Evolutionary conservation across 1,140 invertebrate species (phyloP).

Genomic region (Diabrotica undecimpunctata): DNA sequence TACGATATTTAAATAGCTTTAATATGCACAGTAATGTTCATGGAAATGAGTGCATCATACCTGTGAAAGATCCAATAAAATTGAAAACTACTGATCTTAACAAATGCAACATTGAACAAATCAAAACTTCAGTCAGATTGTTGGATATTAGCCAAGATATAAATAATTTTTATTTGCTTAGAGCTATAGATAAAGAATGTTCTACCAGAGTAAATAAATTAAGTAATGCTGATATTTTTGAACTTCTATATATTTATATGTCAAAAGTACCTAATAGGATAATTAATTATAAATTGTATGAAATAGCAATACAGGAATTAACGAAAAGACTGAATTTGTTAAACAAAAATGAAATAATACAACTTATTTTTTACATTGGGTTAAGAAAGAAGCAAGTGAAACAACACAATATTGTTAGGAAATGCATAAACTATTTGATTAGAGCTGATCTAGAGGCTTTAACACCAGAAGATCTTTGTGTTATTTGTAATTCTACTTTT

Average conservation of each 20-base stretch:
- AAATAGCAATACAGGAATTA: constrained; percentile 30
- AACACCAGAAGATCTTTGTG: constrained; percentile 38
- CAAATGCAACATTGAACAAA: constrained; percentile 8
- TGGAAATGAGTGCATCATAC: not conserved
- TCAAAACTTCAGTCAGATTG: not conserved
- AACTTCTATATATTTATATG: constrained; percentile 36
- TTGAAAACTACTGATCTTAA: not conserved
- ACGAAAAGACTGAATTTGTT: constrained; percentile 23
- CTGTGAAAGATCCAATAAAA: not conserved
- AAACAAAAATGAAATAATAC: constrained; percentile 36
- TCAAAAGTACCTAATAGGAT: constrained; percentile 32
- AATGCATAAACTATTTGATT: constrained; percentile 35
- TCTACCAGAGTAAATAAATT: constrained; percentile 26
- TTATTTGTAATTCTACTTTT: constrained; percentile 44
- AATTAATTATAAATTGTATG: constrained; percentile 35
- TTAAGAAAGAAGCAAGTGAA: constrained; percentile 38
- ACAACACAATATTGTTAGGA: constrained; percentile 31
- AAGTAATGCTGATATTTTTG: constrained; percentile 28
- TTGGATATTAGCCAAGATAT: not conserved
- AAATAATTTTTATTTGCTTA: not conserved
- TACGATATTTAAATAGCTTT: constrained; percentile 32
- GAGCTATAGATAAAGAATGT: constrained; percentile 36
- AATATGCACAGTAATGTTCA: constrained; percentile 5
- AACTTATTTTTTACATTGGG: constrained; percentile 43
- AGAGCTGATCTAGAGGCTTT: constrained; percentile 32